Base-by-base conservation (phyloP, 2,797 vertebrate species). In the Serranus cabrilla region DNA sequence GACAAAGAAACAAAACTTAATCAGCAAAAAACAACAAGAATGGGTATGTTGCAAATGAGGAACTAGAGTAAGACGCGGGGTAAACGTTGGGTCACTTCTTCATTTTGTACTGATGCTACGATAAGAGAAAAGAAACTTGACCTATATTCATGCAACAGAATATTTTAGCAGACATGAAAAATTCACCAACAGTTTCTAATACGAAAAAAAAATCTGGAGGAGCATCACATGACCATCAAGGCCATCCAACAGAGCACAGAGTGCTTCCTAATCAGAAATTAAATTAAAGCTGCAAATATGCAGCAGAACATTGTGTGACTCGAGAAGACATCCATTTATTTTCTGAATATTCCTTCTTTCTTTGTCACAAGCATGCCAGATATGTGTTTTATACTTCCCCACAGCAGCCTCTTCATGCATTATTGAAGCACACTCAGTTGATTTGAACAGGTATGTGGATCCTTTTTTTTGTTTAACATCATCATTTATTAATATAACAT, bases 81-180 rank as follows among this genome's bases (percentile, higher is more conserved):
- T 52, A 39, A 67, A 68, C 12, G 6, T 59, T 31, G 17, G 40
- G 70, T 40, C 50, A 60, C 5, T 43, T 56, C 17, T 43, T 13
- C 23, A 21, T 46, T 27, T 54, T 59, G 42, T 39, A 40, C 16
- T 31, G 50, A 25, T 2, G 2, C 18, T 55, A 5, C 4, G 0
- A 39, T 7, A 8, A 40, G 4, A 5, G 1, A 25, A 18, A 14
- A 20, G 23, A 40, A 16, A 46, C 13, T 18, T 51, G 47, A 50
- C 60, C 56, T 54, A 47, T 5, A 67, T 57, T 71, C 31, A 55
- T 25, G 34, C 51, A 43, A 56, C 65, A 67, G 20, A 34, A 54
- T 59, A 68, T 63, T 66, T 78, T 59, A 20, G 52, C 4, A 27
- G 43, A 21, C 31, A 64, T 45, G 37, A 66, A 52, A 49, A 47